Evolutionary conservation across 2,797 vertebrate genomes (phyloP), one percentile per base, ranked within the genome.

Genomic region (Artibeus lituratus): DNA sequence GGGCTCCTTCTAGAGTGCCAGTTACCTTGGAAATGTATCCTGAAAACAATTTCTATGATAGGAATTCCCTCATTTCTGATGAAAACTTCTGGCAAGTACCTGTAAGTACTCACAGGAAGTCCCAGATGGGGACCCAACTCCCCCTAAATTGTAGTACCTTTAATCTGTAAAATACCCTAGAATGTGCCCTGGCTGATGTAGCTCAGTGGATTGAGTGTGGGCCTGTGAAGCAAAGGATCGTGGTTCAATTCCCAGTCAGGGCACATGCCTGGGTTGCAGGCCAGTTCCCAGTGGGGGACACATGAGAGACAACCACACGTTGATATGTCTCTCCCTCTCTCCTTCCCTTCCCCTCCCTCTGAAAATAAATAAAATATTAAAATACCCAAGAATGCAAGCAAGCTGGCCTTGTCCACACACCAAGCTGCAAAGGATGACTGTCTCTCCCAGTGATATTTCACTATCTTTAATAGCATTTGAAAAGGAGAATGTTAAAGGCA

Each of bases 21-120:
- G 24, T 93, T 65, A 47, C n/a, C 88, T 72, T 76, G 49, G 47
- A 81, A 88, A 96, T 84, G 3, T 67, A 81, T 87, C 92, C 35
- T 88, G 67, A 94, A 89, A 26, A 87, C 16, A 88, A 77, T 86
- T 35, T 42, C 67, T 94, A 87, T 4, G 47, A 65, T 69, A 69
- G 47, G 59, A 94, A 92, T 94, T 49, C 8, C 19, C 44, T 88
- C 44, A 37, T 80, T 93, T 88, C 51, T n/a, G 10, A 94, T 35
- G 16, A 69, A 89, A 86, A 87, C 29, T 26, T 69, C 51, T 65
- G 24, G 29, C 24, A 12, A 94, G 37, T 67, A 35, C 32, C 32
- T 91, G 8, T 49, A 69, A 85, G 42, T 59, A 67, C 59, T 26
- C 1, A 51, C 18, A 62, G 42, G 3, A 81, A 89, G 29, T 65